Percentiles rank a stretch among this genome's conserved stretches.
Conservation (phyloP, 2,888 invertebrate genomes). For the Tineola bisselliella region DNA sequence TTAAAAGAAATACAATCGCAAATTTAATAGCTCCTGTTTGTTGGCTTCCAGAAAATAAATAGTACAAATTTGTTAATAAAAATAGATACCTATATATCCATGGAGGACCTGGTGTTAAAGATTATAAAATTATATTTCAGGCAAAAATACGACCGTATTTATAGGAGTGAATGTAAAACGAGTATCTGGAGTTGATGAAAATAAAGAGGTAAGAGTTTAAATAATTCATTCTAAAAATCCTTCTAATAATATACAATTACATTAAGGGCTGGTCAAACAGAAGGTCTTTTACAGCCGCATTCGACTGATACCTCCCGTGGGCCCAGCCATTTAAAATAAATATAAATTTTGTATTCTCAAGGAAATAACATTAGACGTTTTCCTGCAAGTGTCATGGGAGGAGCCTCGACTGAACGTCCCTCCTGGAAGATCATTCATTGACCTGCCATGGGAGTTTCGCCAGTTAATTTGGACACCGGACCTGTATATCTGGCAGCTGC, state of each 20-base stretch:
- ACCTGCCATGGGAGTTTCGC: conserved; percentile 71
- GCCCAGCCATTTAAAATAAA: background rate
- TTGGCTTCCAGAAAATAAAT: too few species aligned
- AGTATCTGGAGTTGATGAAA: conserved; percentile 72
- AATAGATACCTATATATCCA: too few species aligned
- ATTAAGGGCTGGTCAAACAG: too few species aligned
- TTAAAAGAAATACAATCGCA: too few species aligned
- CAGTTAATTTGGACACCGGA: conserved; percentile 72
- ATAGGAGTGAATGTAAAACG: conserved; percentile 71
- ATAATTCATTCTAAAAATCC: background rate
- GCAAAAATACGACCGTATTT: conserved; percentile 67
- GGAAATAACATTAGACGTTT: conserved; percentile 73
- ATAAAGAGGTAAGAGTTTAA: conserved; percentile 60
- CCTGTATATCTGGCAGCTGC: conserved; percentile 71
- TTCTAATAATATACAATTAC: background rate
- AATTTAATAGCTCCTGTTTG: too few species aligned
- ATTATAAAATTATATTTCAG: conserved; percentile 24
- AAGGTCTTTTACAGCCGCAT: background rate
- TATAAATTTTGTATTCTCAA: conserved; percentile 25
- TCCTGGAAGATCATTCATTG: conserved; percentile 56
- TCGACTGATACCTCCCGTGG: background rate
- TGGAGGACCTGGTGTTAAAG: too few species aligned
- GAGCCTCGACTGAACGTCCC: conserved; percentile 61
- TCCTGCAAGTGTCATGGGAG: conserved; percentile 72
- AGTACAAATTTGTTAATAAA: too few species aligned